These are phyloP conservation scores for Ectropis grisescens DNA, from an alignment of 1,140 invertebrate species.

Conservation along the genomic window DNA sequence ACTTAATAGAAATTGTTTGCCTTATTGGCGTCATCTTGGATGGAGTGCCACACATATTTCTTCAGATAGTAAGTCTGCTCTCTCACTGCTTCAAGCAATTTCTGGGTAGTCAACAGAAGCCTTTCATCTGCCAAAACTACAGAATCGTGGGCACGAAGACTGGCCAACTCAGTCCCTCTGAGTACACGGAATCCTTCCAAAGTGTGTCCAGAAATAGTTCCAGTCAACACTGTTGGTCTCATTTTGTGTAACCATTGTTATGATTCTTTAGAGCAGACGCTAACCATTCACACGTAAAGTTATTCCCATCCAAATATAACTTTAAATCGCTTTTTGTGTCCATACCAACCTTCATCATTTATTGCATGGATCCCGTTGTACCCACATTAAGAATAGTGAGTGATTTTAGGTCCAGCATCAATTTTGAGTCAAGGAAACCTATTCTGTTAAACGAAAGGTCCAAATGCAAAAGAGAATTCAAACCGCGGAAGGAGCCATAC, in stretches of 20 bases:
- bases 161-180: constrained; percentile 4
- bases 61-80: constrained; percentile 36
- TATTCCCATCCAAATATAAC: constrained; percentile 45
- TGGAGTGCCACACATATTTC: constrained; percentile 17
- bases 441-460: constrained; percentile 48
- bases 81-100: constrained; percentile 42
- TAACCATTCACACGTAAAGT: constrained; percentile 44
- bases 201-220: constrained; percentile 16
- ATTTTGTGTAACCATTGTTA: constrained; percentile 45
- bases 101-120: constrained; percentile 33
- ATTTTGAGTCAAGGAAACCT: constrained; percentile 34
- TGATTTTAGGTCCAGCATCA: constrained; percentile 36
- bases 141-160: not conserved
- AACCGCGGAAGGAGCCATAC: constrained; percentile 39
- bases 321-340: constrained; percentile 29
- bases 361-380: constrained; percentile 31
- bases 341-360: constrained; percentile 34
- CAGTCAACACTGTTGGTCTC: constrained; percentile 23
- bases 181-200: constrained; percentile 43
- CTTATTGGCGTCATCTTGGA: constrained; percentile 11
- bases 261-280: constrained; percentile 29
- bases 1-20: too few relatives aligned
- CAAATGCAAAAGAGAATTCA: constrained; percentile 27
- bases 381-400: constrained; percentile 30
- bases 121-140: constrained; percentile 30